Conservation (phyloP, 1,140 invertebrate genomes). For the Harlomillsia oculata region DNA sequence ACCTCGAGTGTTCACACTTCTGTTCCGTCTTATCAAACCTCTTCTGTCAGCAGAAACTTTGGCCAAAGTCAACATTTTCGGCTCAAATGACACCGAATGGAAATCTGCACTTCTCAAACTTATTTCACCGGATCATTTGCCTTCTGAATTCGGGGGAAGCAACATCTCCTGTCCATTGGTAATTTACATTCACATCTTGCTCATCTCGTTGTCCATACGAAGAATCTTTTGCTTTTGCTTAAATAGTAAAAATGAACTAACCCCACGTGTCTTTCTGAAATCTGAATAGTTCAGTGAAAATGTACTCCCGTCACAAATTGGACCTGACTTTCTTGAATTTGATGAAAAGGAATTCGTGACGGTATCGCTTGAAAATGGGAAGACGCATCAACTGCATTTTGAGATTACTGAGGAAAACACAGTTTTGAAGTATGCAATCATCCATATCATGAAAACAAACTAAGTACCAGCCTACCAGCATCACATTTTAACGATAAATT, state of each 20-base stretch:
- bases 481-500: not conserved
- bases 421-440: no score
- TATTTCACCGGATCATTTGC: conserved; percentile 19
- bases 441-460: not conserved
- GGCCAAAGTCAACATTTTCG: conserved; percentile 20
- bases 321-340: not conserved
- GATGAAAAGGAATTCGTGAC: not conserved
- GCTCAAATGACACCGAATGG: conserved; percentile 11
- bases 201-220: not conserved
- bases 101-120: conserved; percentile 15
- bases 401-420: no score
- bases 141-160: conserved; percentile 18
- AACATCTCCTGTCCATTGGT: conserved; percentile 8
- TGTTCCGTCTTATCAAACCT: conserved; percentile 20
- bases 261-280: not conserved
- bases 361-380: not conserved
- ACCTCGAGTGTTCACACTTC: conserved; percentile 14
- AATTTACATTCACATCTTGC: not conserved
- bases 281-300: not conserved
- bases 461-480: not conserved
- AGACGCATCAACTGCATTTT: not conserved
- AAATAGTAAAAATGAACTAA: not conserved
- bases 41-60: conserved; percentile 14
- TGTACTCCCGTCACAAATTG: not conserved
- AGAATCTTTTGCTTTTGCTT: not conserved